Conservation (phyloP, 35 echinoderm and acorn worm species). For the Stichopus chloronotus region DNA sequence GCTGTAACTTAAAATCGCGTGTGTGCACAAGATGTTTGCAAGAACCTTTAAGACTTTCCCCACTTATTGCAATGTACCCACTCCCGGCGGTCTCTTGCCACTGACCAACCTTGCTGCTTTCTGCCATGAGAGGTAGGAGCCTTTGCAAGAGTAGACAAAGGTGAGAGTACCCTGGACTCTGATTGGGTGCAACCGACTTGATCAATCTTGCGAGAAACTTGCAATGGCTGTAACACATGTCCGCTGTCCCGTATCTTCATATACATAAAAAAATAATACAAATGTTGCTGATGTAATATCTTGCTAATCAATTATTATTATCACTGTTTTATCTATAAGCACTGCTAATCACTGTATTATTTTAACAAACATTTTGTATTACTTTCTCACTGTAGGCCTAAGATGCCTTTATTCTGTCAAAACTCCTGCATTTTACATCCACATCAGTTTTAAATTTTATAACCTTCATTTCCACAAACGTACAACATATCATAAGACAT, state of each 20-base stretch:
- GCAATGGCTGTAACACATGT: constrained; percentile 74
- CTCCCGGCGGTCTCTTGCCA: too few species aligned
- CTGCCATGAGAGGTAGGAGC: constrained; percentile 68
- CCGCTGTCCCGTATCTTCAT: constrained; percentile 71
- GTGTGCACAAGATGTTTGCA: too few species aligned
- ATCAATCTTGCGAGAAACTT: constrained; percentile 56
- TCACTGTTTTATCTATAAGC: not conserved
- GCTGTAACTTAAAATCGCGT: too few species aligned
- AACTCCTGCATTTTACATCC: too few species aligned
- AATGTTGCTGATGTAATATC: not conserved
- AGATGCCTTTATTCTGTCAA: too few species aligned
- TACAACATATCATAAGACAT: too few species aligned
- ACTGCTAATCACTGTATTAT: not conserved
- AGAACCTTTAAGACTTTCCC: too few species aligned
- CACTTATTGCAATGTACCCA: too few species aligned
- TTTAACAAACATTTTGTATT: not conserved
- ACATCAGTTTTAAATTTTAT: too few species aligned
- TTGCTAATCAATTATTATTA: not conserved
- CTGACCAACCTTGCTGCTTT: constrained; percentile 58
- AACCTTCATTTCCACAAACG: too few species aligned
- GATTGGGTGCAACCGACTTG: constrained; percentile 64
- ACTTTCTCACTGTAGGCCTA: too few species aligned
- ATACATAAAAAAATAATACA: not conserved
- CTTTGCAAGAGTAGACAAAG: constrained; percentile 71
- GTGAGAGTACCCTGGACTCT: constrained; percentile 68